Evolutionary conservation across 2,797 vertebrate species (phyloP).

Genomic region (Carcharodon carcharias): DNA sequence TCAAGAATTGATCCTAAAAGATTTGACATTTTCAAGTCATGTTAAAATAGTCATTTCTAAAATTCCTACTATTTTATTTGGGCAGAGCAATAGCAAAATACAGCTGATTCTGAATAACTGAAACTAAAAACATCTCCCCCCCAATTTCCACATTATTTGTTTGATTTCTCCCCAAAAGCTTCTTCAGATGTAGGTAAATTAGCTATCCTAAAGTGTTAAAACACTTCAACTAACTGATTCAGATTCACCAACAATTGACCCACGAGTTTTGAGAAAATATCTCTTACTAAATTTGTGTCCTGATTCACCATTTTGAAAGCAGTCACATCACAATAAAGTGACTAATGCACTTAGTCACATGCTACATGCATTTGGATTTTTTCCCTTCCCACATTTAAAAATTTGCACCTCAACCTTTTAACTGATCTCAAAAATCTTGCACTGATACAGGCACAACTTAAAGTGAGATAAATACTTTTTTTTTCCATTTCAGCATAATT

Average conservation of each 20-base stretch:
- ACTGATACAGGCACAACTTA: background rate
- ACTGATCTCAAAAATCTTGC: background rate
- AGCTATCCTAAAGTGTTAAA: background rate
- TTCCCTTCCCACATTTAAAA: background rate
- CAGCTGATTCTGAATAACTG: background rate
- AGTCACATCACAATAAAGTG: background rate
- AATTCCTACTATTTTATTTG: background rate
- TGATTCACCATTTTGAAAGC: background rate
- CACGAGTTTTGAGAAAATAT: background rate
- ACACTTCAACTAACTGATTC: background rate
- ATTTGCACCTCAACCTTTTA: background rate
- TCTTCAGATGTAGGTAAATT: background rate
- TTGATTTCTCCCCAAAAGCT: background rate
- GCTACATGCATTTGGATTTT: background rate
- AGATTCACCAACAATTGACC: background rate
- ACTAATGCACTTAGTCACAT: too few species aligned
- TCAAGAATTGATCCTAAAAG: background rate
- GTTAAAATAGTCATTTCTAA: background rate
- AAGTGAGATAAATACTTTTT: background rate
- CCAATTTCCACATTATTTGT: background rate
- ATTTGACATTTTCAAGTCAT: background rate
- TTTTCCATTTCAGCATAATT: background rate
- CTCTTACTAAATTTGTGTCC: background rate
- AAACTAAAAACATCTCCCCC: background rate
- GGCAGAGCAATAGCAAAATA: background rate